Conservation (phyloP, 2,888 invertebrate genomes). For the Lasioglossum malachurum region DNA sequence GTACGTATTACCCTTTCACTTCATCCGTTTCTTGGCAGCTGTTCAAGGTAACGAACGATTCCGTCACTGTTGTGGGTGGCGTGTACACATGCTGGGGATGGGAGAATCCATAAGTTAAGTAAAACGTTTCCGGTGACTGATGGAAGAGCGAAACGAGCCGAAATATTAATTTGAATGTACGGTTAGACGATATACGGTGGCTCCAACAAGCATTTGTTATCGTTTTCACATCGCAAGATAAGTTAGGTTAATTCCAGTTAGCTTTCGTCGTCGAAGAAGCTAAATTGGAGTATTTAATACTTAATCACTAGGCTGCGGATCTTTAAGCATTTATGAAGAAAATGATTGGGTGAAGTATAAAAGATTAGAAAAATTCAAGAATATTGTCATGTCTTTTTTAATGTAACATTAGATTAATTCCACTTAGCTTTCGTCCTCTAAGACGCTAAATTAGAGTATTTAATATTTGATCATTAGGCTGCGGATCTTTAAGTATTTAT, state of each 20-base stretch:
- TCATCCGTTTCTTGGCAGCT: slow-evolving; percentile 41
- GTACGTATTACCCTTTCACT: slow-evolving; percentile 72
- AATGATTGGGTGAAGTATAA: background rate
- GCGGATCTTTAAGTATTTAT: too few species aligned
- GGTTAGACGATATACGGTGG: background rate
- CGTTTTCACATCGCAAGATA: background rate
- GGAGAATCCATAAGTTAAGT: background rate
- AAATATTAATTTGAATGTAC: background rate
- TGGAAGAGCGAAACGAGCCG: background rate
- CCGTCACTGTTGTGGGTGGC: background rate
- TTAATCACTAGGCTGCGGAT: too few species aligned
- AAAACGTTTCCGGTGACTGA: background rate
- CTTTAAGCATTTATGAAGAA: too few species aligned
- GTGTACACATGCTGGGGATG: background rate
- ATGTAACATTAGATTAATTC: background rate
- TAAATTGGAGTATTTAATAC: too few species aligned
- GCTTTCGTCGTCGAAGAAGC: too few species aligned
- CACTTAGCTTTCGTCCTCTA: too few species aligned
- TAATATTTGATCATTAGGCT: too few species aligned
- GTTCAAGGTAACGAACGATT: slow-evolving; percentile 52
- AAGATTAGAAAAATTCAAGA: too few species aligned
- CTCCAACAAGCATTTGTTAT: too few species aligned
- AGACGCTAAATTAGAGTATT: background rate
- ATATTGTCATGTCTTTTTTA: too few species aligned
- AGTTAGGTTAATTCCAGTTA: background rate